Evolutionary conservation across 2,113 vertebrate species (phyloP).

Genomic region (Poecile atricapillus): DNA sequence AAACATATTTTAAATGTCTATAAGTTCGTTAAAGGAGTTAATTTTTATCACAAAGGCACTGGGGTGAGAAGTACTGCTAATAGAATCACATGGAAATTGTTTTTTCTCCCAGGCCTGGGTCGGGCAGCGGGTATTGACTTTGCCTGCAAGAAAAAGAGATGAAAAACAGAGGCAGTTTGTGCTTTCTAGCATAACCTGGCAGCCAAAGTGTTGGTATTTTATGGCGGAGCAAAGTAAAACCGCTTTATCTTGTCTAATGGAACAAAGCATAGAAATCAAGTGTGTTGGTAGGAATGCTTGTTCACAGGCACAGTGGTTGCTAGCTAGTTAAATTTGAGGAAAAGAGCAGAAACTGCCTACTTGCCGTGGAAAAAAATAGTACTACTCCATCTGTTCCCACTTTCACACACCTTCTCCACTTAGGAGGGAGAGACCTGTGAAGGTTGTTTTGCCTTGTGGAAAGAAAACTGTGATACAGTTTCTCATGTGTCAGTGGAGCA

Average conservation of each 20-base stretch:
- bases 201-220: background rate
- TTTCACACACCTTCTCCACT: background rate
- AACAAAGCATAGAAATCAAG: background rate
- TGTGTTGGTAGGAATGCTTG: background rate
- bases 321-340: background rate
- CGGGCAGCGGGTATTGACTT: background rate
- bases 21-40: background rate
- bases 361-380: background rate
- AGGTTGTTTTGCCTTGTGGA: background rate
- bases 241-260: background rate
- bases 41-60: background rate
- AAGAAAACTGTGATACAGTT: background rate
- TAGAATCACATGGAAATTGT: background rate
- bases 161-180: background rate
- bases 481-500: background rate
- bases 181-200: background rate
- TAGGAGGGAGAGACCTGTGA: background rate
- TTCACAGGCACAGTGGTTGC: background rate
- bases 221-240: background rate
- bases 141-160: background rate
- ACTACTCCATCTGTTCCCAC: background rate
- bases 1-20: background rate
- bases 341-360: background rate
- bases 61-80: background rate
- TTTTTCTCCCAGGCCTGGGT: background rate